These are phyloP conservation scores for Halichoerus grypus DNA, from an alignment of 2,113 vertebrate genomes.

Conservation along the genomic window DNA sequence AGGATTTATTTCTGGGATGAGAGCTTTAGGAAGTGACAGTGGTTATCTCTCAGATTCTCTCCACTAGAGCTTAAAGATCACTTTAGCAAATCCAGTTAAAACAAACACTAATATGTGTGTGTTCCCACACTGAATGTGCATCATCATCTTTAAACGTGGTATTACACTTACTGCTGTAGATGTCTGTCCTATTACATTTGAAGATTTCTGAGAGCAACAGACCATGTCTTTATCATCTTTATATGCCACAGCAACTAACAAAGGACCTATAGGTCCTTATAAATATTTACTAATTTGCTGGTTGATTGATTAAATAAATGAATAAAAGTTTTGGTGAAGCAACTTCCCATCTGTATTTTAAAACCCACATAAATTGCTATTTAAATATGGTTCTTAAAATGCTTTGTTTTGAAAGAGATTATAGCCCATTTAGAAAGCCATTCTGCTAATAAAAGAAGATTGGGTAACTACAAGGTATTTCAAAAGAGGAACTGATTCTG, in stretches of 20 bases:
- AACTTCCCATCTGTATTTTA: slow-evolving; percentile 34
- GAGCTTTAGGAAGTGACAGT: not conserved
- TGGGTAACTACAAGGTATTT: slow-evolving; percentile 65
- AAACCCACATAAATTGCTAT: slow-evolving; percentile 43
- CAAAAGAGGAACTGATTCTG: slow-evolving; percentile 63
- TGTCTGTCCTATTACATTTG: not conserved
- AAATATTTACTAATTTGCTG: not conserved
- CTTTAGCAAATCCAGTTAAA: slow-evolving; percentile 51
- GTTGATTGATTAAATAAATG: slow-evolving; percentile 32
- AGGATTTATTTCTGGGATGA: slow-evolving; percentile 50
- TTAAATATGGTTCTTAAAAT: slow-evolving; percentile 47
- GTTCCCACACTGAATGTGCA: not conserved
- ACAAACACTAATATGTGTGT: not conserved
- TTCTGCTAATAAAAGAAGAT: slow-evolving; percentile 66
- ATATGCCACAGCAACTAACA: not conserved
- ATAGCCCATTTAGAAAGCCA: slow-evolving; percentile 52
- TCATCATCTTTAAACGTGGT: not conserved
- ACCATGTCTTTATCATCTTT: not conserved
- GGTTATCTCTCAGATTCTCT: slow-evolving; percentile 1
- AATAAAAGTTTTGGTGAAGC: not conserved
- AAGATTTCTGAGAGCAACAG: slow-evolving; percentile 7
- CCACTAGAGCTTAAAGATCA: not conserved
- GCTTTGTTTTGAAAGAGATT: slow-evolving; percentile 42
- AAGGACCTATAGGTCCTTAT: not conserved
- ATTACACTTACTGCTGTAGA: not conserved